Conservation (phyloP, 2,888 invertebrate species). For the Spisula solida region DNA sequence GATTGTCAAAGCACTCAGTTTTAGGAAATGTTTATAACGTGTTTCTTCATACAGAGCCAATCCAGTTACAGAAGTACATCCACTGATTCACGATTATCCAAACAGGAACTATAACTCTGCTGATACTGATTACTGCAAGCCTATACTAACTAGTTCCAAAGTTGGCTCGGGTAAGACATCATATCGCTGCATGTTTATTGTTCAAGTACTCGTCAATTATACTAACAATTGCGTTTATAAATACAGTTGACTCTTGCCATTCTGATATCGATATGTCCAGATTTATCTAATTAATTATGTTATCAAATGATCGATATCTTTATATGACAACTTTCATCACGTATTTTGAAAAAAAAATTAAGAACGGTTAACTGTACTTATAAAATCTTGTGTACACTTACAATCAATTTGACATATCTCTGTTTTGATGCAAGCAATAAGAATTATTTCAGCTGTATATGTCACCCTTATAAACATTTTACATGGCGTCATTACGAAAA, state of each 20-base stretch:
- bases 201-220: neutral
- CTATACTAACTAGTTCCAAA: conserved; percentile 25
- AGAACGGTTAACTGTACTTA: neutral
- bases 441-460: too few relatives aligned
- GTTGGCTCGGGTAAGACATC: conserved; percentile 38
- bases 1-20: too few relatives aligned
- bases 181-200: neutral
- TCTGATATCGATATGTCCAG: too few relatives aligned
- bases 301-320: neutral
- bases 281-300: too few relatives aligned
- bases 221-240: neutral
- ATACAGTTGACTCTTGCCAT: neutral
- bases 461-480: too few relatives aligned
- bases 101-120: conserved; percentile 62
- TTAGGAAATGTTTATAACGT: too few relatives aligned
- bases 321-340: neutral
- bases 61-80: conserved; percentile 60
- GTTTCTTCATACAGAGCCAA: conserved; percentile 49
- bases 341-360: neutral
- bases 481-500: too few relatives aligned
- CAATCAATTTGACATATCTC: neutral
- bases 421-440: too few relatives aligned
- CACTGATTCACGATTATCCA: conserved; percentile 63
- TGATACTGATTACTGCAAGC: conserved; percentile 37
- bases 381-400: neutral